Evolutionary conservation across 2,113 vertebrate genomes (phyloP).

Genomic region (Stigmatopora nigra): DNA sequence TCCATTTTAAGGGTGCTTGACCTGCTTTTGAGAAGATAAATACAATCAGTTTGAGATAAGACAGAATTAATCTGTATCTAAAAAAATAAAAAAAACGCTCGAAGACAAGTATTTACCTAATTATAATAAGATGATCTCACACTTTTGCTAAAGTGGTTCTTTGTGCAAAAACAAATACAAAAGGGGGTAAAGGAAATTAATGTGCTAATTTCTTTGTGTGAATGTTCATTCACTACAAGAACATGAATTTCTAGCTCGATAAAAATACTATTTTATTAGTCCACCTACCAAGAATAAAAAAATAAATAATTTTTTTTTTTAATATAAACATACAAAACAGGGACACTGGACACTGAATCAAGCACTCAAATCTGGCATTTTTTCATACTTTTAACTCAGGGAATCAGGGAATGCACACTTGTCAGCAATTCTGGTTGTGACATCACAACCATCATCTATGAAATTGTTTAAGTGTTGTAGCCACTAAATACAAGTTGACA

Average conservation of each 20-base stretch:
- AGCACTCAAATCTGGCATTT: too few relatives aligned
- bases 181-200: neutral
- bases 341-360: too few relatives aligned
- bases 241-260: neutral
- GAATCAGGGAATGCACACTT: too few relatives aligned
- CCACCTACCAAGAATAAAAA: neutral
- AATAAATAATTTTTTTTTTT: too few relatives aligned
- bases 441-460: too few relatives aligned
- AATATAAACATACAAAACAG: too few relatives aligned
- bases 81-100: neutral
- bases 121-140: neutral
- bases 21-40: constrained; percentile 54
- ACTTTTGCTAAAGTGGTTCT: neutral
- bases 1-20: constrained; percentile 55
- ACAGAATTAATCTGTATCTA: constrained; percentile 37
- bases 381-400: too few relatives aligned
- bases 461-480: too few relatives aligned
- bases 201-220: neutral
- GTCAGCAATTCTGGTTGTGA: too few relatives aligned
- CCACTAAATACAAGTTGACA: too few relatives aligned
- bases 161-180: neutral
- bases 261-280: too few relatives aligned
- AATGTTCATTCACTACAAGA: neutral
- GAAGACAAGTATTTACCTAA: neutral
- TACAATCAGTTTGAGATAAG: constrained; percentile 43